Base-by-base conservation (phyloP, 2,113 vertebrate species). In the Pterocles gutturalis region DNA sequence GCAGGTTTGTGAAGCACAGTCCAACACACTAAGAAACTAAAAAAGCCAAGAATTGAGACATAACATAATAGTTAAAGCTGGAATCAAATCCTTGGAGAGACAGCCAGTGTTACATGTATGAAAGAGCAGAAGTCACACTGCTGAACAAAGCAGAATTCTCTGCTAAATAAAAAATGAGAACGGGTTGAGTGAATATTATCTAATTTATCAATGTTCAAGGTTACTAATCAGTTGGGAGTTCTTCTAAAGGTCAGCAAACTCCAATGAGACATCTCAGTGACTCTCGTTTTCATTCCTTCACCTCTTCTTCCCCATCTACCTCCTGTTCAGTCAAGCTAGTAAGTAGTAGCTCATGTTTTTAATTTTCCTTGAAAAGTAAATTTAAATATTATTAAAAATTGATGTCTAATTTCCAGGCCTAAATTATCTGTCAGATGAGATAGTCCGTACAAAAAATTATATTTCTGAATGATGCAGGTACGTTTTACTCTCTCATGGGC, bases 141-240 rank as follows among this genome's bases (percentile, higher is more conserved):
- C 45, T 92, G 86, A 96, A 94, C 81, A 79, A 94, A 95, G 55
- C 81, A 78, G 64, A 89, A 83, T 45, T 92, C 78, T 67, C 61
- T 61, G 54, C 26, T 82, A 85, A 97, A 97, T 97, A 91, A 97
- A 95, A 97, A 89, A 96, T 96, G 89, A 97, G 76, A 83, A 60
- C 58, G 13, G 2, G 5, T n/a, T 93, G 72, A 80, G 71, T 58
- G 83, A 92, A 61, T 92, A 66, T 93, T 96, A 55, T 62, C 84
- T 92, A 93, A 96, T 96, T 94, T 94, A 88, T 92, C 90, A 91
- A 46, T 80, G 46, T 60, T 86, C 83, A 73, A 89, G 61, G 9
- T 77, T 89, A 71, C 82, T 93, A 93, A 94, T 92, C 94, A 94
- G 48, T 34, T 92, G 94, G 89, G 96, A 95, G 58, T 83, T 93